Conservation (phyloP, 2,888 invertebrate species). For the Mycalesis mineus region DNA sequence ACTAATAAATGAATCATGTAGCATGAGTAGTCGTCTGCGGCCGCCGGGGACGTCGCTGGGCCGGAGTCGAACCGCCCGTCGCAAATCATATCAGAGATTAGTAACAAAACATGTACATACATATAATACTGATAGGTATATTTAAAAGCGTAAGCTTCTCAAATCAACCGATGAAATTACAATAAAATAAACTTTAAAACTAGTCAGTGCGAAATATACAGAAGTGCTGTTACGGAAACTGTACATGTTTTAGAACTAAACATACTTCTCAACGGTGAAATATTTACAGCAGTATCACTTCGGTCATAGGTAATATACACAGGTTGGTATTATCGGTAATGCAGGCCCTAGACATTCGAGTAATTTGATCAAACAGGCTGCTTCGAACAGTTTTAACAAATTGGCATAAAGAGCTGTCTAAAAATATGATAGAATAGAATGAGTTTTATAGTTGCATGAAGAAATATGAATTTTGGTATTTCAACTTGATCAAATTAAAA, state of each 20-base stretch:
- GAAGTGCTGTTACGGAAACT: conserved; percentile 77
- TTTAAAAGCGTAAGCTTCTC: conserved; percentile 77
- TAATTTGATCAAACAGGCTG: no score
- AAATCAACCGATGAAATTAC: conserved; percentile 69
- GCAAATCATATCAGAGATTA: conserved; percentile 67
- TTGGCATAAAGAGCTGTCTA: no score
- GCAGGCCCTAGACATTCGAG: no score
- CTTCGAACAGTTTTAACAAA: no score
- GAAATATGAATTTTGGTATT: no score
- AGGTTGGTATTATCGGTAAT: conserved; percentile 69
- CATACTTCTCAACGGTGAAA: conserved; percentile 75
- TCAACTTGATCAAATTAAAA: no score
- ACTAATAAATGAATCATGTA: conserved; percentile 47
- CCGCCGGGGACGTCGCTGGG: conserved; percentile 38
- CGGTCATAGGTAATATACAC: conserved; percentile 72
- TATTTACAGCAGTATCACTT: conserved; percentile 77
- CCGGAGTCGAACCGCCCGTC: conserved; percentile 59
- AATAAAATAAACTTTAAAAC: conserved; percentile 73
- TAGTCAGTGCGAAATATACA: conserved; percentile 78
- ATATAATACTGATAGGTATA: conserved; percentile 71
- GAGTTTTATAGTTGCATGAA: no score
- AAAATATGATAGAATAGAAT: no score
- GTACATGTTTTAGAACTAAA: conserved; percentile 81
- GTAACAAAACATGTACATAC: conserved; percentile 79
- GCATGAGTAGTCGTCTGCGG: conserved; percentile 73